phyloP scores from a whole-genome alignment of 2,888 invertebrate genomes.

The Lumbricus terrestris region DNA sequence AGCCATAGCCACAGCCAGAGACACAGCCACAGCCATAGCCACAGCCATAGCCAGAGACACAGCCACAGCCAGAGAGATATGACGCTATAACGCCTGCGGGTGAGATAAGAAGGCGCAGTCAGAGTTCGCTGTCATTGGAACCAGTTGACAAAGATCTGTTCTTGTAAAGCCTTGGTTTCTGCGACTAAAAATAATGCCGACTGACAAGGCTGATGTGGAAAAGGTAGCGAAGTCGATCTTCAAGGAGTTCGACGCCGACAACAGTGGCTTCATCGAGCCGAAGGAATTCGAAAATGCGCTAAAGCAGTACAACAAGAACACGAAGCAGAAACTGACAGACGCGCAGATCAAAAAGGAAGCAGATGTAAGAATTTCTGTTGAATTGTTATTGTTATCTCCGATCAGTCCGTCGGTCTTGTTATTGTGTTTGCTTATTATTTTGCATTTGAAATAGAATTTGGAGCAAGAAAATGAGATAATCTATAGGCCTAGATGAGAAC shows the following conservation, averaged over 20 bases:
- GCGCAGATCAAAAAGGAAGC: neutral
- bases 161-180: neutral
- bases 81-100: neutral
- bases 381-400: neutral
- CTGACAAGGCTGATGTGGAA: neutral
- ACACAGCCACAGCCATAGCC: too few relatives aligned
- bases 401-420: neutral
- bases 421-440: too few relatives aligned
- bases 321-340: neutral
- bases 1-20: too few relatives aligned
- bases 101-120: neutral
- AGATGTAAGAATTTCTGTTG: neutral
- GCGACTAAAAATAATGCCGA: neutral
- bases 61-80: neutral
- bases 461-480: too few relatives aligned
- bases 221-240: neutral
- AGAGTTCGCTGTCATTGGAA: neutral
- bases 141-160: neutral
- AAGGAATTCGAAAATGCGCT: neutral
- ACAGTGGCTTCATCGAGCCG: neutral
- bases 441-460: too few relatives aligned
- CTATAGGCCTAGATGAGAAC: too few relatives aligned
- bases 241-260: neutral
- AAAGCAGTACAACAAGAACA: neutral
- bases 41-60: neutral